A percentile compares a stretch with the other conserved stretches of the same genome.
phyloP scores from a whole-genome alignment of 2,113 vertebrate genomes.

The Tragelaphus strepsiceros region DNA sequence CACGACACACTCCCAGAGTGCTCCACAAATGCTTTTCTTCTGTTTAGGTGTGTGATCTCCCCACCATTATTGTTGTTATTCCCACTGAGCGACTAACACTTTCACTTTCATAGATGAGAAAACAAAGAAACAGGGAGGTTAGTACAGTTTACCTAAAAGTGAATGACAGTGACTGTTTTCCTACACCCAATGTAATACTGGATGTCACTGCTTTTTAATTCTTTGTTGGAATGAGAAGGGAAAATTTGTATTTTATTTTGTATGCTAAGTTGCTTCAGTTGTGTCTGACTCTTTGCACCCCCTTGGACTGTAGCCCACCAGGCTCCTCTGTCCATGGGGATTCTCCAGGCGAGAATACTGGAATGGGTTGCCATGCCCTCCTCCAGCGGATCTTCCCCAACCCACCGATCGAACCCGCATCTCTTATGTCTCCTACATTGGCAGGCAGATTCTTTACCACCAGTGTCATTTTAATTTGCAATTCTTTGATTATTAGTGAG shows the following conservation, averaged over 20 bases:
- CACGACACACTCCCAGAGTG: neutral
- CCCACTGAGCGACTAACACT: neutral
- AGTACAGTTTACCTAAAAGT: neutral
- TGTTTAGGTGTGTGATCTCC: neutral
- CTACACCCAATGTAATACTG: fast-evolving
- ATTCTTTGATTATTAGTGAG: neutral
- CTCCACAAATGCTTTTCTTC: neutral
- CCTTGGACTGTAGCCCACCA: neutral
- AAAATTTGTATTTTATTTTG: neutral
- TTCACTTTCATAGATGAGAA: neutral
- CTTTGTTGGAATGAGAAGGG: neutral
- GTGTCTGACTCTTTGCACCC: neutral
- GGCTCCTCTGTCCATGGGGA: neutral
- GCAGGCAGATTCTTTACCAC: neutral
- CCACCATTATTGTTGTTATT: neutral
- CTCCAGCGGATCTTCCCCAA: neutral
- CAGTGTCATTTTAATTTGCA: neutral
- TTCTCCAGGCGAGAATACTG: neutral
- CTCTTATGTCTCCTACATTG: neutral
- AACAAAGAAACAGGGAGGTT: neutral
- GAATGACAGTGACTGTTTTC: neutral
- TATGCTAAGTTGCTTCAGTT: neutral
- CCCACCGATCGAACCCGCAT: neutral
- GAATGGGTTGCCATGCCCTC: neutral
- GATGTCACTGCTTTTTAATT: neutral